These are phyloP conservation scores for Amiota mariae DNA, from an alignment of 2,888 invertebrate species.

Conservation along the genomic window DNA sequence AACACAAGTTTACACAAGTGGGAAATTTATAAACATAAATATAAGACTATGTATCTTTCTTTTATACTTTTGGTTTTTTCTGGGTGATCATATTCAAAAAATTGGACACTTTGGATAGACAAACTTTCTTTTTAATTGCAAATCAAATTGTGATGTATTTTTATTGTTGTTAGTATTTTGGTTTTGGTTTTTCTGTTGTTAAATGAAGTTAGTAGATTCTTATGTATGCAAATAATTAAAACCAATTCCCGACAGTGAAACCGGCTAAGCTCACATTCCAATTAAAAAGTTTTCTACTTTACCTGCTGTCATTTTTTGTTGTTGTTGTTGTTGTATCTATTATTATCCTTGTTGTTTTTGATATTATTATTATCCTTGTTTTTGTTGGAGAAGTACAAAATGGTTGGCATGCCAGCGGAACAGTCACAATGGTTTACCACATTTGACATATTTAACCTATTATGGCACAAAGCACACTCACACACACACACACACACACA, in stretches of 20 bases:
- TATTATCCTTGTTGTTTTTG: not conserved
- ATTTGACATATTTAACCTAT: constrained; percentile 53
- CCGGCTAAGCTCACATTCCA: not conserved
- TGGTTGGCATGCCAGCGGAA: constrained; percentile 12
- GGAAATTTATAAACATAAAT: no score
- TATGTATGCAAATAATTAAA: no score
- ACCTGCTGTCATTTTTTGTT: not conserved
- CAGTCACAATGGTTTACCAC: constrained; percentile 42
- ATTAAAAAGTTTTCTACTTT: constrained; percentile 3
- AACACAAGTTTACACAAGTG: no score
- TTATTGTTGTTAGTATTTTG: constrained; percentile 9
- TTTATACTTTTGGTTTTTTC: no score
- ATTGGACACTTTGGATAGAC: no score
- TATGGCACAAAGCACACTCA: constrained; percentile 47
- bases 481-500: constrained; percentile 29
- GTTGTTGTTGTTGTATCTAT: not conserved
- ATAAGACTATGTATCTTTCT: no score
- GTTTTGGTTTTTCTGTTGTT: no score
- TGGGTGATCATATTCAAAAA: no score
- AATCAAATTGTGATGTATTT: no score
- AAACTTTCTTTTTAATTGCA: no score
- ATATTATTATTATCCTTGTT: not conserved
- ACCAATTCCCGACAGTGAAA: no score
- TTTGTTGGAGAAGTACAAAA: not conserved
- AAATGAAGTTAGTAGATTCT: no score